phyloP scores from a whole-genome alignment of 2,797 vertebrate species.

The Labroides dimidiatus region DNA sequence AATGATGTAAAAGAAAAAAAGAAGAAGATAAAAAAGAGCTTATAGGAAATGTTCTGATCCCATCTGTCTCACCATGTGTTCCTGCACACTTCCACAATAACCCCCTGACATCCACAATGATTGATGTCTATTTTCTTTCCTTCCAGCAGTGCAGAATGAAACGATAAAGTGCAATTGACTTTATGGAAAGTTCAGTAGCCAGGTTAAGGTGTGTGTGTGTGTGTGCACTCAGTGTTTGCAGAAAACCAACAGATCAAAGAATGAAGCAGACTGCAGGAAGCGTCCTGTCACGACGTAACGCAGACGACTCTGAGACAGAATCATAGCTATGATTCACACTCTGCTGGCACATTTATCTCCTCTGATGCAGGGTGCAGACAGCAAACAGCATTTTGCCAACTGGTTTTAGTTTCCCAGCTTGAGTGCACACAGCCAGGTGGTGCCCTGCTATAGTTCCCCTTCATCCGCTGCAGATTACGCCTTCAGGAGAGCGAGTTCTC shows the following conservation, averaged over 20 bases:
- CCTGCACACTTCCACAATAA: constrained; percentile 25
- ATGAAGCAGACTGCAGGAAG: constrained; percentile 45
- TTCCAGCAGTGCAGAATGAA: constrained; percentile 27
- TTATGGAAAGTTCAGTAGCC: constrained; percentile 50
- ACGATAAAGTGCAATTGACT: constrained; percentile 42
- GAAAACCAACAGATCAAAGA: constrained; percentile 36
- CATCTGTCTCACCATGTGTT: constrained; percentile 38
- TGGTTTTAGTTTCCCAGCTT: constrained; percentile 39
- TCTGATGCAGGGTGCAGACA: constrained; percentile 21
- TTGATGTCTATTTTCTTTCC: constrained; percentile 46
- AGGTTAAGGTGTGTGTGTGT: constrained; percentile 41
- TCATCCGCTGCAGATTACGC: constrained; percentile 37
- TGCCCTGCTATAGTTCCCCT: neutral
- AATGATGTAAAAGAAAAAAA: no score
- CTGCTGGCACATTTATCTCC: constrained; percentile 18
- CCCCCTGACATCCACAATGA: constrained; percentile 33
- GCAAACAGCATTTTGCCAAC: constrained; percentile 14
- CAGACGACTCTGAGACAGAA: constrained; percentile 33
- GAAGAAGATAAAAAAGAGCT: no score
- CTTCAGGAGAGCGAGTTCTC: constrained; percentile 38
- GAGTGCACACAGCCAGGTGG: constrained; percentile 34
- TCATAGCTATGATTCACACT: constrained; percentile 2
- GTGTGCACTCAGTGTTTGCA: constrained; percentile 31
- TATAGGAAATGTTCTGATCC: no score
- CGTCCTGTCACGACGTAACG: constrained; percentile 59